Evolutionary conservation across 2,113 vertebrate genomes (phyloP), one percentile per base, ranked within the genome.

Genomic region (Apistogramma diplotaenia): DNA sequence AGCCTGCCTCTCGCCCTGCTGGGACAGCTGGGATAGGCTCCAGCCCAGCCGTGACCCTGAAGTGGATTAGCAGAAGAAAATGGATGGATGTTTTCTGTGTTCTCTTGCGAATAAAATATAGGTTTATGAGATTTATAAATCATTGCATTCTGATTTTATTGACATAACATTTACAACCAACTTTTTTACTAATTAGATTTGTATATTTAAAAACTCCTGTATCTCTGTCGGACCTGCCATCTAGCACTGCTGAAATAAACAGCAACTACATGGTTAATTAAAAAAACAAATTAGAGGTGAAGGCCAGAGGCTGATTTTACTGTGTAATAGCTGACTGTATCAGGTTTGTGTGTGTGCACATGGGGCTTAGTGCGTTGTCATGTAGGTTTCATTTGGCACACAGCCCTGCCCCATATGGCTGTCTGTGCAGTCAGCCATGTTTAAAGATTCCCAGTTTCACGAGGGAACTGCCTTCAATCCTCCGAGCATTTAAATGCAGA

Each of bases 391-490:
- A 74, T 86, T 91, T 92, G 91, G 90, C 88, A 88, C 56, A 75
- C 59, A 74, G 65, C 81, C 53, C 79, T 56, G 81, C 61, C 70
- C 78, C 94, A 93, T 91, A 92, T 94, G 92, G 88, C 89, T 85
- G 82, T 92, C 87, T 86, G 89, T 92, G 89, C 90, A 85, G 79
- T 86, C 87, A 85, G 65, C 88, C 89, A 56, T 89, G 78, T 88
- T 89, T 65, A 86, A 70, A 90, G 85, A 80, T 90, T 86, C 43
- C 72, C 65, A 78, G 77, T 67, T 83, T 79, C 82, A 82, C 16
- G 1, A 49, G 87, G 87, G 87, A 89, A 82, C 86, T 74, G 6
- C 76, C 7, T 81, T 85, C 54, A 81, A 60, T 88, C 83, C 75
- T 79, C 60, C 56, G 37, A 87, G 89, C 75, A 85, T 83, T 82